Percentiles rank a stretch among this genome's conserved stretches.
These are phyloP conservation scores for Philantomba maxwellii DNA, from an alignment of 2,113 vertebrate species.

Conservation along the genomic window DNA sequence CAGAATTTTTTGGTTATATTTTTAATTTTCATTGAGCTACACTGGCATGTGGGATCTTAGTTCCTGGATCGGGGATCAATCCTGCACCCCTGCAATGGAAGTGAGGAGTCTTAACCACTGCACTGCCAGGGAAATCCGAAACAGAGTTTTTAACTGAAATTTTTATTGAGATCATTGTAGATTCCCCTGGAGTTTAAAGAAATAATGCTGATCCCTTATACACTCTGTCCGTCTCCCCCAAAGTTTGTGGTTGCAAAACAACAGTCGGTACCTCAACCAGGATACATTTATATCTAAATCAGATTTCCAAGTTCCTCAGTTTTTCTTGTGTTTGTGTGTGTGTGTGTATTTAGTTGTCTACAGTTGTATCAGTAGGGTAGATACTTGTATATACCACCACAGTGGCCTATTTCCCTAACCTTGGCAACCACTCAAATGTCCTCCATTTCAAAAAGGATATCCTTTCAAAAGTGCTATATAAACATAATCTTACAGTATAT, in stretches of 20 bases:
- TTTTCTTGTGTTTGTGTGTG: neutral
- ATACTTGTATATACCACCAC: neutral
- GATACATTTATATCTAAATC: neutral
- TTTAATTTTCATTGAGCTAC: neutral
- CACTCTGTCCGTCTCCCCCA: neutral
- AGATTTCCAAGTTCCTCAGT: neutral
- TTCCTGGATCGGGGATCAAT: neutral
- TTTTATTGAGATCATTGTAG: neutral
- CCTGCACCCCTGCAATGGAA: neutral
- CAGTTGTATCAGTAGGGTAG: neutral
- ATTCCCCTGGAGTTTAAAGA: neutral
- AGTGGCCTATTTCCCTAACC: neutral
- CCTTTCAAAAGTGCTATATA: neutral
- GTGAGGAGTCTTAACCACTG: neutral
- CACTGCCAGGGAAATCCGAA: neutral
- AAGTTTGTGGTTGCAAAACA: neutral
- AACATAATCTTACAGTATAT: too few relatives aligned
- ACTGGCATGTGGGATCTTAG: neutral
- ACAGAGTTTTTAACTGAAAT: neutral
- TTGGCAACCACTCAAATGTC: neutral
- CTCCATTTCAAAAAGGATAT: neutral
- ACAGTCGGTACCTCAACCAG: neutral
- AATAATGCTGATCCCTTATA: neutral
- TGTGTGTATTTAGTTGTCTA: neutral
- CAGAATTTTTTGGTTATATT: neutral